Conservation (phyloP, 1,140 invertebrate genomes). For the Megathymus violae region DNA sequence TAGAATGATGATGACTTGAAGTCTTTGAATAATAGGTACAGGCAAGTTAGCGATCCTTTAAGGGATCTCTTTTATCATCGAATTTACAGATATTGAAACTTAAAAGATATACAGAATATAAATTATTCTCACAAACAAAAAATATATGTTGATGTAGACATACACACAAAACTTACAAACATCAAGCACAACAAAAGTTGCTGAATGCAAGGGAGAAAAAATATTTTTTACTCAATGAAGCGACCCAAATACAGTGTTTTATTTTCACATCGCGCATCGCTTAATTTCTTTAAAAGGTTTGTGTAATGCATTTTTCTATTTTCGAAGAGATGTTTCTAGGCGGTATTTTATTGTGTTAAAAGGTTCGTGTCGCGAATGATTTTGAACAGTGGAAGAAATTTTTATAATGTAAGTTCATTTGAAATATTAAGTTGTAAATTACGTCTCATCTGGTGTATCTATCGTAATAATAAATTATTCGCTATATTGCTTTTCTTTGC, state of each 20-base stretch:
- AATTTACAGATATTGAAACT: no score
- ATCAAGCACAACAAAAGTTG: constrained; percentile 10
- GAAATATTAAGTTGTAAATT: no score
- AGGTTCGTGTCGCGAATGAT: constrained; percentile 11
- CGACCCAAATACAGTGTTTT: constrained; percentile 32
- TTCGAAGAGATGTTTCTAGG: constrained; percentile 22
- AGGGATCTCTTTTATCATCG: no score
- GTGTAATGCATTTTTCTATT: constrained; percentile 28
- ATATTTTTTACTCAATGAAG: constrained; percentile 22
- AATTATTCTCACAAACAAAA: no score
- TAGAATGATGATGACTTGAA: no score
- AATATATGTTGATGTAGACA: neutral
- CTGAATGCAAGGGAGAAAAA: constrained; percentile 11
- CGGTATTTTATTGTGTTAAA: constrained; percentile 25
- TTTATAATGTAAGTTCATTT: neutral
- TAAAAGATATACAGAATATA: no score
- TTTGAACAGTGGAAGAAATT: constrained; percentile 22
- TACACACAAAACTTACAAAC: neutral
- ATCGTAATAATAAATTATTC: no score
- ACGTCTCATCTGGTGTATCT: no score
- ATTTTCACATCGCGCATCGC: constrained; percentile 35
- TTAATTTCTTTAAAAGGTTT: constrained; percentile 37
- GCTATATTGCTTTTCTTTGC: no score
- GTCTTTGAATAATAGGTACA: no score
- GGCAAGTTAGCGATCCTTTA: no score